These are phyloP conservation scores for Sthenelais limicola DNA, from an alignment of 2,888 invertebrate genomes.

Conservation along the genomic window DNA sequence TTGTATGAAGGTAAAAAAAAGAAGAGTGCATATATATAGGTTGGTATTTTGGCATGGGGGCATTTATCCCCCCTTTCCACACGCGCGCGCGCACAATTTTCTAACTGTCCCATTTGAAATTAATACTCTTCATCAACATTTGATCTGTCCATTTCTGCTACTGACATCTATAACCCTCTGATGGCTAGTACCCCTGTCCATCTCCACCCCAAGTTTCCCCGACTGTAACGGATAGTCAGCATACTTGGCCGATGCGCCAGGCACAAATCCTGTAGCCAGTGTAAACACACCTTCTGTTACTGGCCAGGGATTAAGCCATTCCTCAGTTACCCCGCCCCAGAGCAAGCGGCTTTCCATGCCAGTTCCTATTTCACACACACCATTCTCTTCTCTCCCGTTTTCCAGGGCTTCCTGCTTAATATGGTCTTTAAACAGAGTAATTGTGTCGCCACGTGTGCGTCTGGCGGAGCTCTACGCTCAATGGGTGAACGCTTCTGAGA, in stretches of 20 bases:
- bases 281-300: conserved; percentile 25
- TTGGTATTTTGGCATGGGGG: too few species aligned
- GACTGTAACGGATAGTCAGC: conserved; percentile 25
- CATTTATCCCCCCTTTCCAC: too few species aligned
- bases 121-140: too few species aligned
- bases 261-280: not conserved
- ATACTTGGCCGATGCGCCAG: conserved; percentile 8
- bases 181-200: not conserved
- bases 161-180: too few species aligned
- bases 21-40: too few species aligned
- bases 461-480: not conserved
- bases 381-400: not conserved
- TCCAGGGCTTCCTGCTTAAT: conserved; percentile 12
- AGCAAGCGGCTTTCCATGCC: too few species aligned
- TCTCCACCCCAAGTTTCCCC: not conserved
- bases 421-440: conserved; percentile 12
- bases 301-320: conserved; percentile 16
- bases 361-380: conserved; percentile 3
- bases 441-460: conserved; percentile 8
- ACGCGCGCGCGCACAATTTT: too few species aligned
- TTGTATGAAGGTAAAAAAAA: too few species aligned
- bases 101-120: too few species aligned
- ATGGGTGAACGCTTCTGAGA: too few species aligned
- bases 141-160: too few species aligned
- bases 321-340: conserved; percentile 8